Conservation (phyloP, 2,888 invertebrate species). For the Linnaemya vulpina region DNA sequence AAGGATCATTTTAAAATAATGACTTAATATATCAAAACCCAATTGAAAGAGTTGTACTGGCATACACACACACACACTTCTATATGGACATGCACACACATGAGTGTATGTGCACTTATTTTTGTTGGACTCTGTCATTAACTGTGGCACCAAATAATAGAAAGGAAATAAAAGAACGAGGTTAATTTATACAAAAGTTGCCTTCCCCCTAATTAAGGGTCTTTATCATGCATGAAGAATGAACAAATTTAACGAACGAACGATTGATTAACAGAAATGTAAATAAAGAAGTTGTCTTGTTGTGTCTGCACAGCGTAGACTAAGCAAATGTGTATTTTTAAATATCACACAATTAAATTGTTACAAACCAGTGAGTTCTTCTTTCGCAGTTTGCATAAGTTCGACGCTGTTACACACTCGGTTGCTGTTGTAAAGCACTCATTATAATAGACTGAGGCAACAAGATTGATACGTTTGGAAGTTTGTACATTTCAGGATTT, state of each 20-base stretch:
- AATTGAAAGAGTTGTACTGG: constrained; percentile 38
- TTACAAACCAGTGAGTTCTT: constrained; percentile 42
- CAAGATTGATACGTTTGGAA: too few relatives aligned
- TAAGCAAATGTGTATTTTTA: not conserved
- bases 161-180: constrained; percentile 9
- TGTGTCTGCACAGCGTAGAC: not conserved
- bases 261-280: constrained; percentile 10
- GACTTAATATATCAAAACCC: constrained; percentile 61
- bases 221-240: constrained; percentile 55
- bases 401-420: constrained; percentile 17
- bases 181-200: constrained; percentile 32
- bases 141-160: not conserved
- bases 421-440: not conserved
- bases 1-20: constrained; percentile 61
- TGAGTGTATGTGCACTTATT: too few relatives aligned
- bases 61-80: not conserved
- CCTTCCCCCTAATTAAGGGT: constrained; percentile 58
- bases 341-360: constrained; percentile 44
- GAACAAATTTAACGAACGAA: constrained; percentile 1
- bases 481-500: too few relatives aligned
- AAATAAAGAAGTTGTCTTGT: constrained; percentile 26
- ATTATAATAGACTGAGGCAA: too few relatives aligned
- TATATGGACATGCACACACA: not conserved
- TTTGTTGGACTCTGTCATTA: not conserved
- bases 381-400: not conserved